Conservation (phyloP, 2,888 invertebrate species). For the Thysanoteuthis rhombus region DNA sequence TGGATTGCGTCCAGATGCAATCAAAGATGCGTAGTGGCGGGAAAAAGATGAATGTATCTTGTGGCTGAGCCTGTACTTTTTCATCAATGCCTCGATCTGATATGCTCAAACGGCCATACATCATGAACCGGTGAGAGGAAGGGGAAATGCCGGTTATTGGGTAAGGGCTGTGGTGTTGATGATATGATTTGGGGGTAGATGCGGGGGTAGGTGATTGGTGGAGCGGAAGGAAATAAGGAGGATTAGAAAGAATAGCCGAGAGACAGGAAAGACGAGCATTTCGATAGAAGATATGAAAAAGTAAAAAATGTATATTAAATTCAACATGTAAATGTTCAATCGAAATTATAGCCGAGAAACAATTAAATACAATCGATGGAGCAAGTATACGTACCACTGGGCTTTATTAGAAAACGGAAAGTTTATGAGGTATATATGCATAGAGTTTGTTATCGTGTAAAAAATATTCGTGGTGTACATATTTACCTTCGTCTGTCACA, state of each 20-base stretch:
- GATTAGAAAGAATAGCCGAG: not conserved
- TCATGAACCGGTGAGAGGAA: not conserved
- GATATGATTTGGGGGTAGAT: not conserved
- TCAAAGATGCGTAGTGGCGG: not conserved
- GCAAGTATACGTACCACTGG: no score
- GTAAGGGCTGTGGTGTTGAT: not conserved
- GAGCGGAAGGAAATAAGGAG: not conserved
- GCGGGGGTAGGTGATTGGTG: not conserved
- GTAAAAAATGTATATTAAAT: not conserved
- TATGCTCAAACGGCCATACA: not conserved
- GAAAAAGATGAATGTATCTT: not conserved
- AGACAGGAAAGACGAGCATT: not conserved
- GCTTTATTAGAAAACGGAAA: no score
- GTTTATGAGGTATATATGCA: no score
- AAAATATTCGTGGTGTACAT: no score
- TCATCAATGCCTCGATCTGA: constrained; percentile 12
- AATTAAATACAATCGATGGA: no score
- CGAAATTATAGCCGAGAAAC: not conserved
- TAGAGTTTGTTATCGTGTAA: no score
- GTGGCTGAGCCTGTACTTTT: not conserved
- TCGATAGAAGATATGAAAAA: not conserved
- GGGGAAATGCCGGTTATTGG: not conserved
- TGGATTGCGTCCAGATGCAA: not conserved
- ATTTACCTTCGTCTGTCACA: no score
- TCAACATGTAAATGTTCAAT: not conserved